Percentiles rank a stretch among this genome's conserved stretches.
phyloP scores from a whole-genome alignment of 1,140 invertebrate species.

The Trachymyrmex cornetzi region DNA sequence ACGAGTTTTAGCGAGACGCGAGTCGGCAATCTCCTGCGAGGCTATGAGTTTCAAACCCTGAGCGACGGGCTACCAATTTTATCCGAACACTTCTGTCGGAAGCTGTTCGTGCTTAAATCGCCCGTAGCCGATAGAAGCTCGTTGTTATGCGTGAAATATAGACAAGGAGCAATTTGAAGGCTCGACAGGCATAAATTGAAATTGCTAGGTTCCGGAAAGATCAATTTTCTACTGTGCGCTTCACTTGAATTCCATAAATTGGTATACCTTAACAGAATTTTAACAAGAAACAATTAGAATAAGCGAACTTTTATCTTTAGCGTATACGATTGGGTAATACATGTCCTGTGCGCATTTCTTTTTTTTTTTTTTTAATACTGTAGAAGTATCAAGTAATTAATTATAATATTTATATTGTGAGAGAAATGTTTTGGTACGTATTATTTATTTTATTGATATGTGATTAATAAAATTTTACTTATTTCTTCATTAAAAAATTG shows the following conservation, averaged over 20 bases:
- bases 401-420: background rate
- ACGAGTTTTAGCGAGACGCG: background rate
- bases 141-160: constrained; percentile 1
- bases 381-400: too few relatives aligned
- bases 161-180: constrained; percentile 2
- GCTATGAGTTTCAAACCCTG: background rate
- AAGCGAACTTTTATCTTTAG: background rate
- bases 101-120: background rate
- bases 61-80: constrained; percentile 46
- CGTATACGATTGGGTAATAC: too few relatives aligned
- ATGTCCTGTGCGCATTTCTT: too few relatives aligned
- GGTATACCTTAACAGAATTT: background rate
- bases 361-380: too few relatives aligned
- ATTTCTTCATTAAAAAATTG: too few relatives aligned
- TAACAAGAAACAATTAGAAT: background rate
- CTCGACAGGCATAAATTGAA: constrained; percentile 23
- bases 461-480: too few relatives aligned
- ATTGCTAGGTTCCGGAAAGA: background rate
- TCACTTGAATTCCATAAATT: background rate
- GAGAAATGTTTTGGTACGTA: too few relatives aligned
- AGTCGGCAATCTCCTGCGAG: background rate
- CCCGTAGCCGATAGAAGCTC: background rate
- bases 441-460: too few relatives aligned
- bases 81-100: constrained; percentile 11
- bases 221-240: background rate